Base-by-base conservation (phyloP, 1,140 invertebrate species). In the Trachelipus rathkii region DNA sequence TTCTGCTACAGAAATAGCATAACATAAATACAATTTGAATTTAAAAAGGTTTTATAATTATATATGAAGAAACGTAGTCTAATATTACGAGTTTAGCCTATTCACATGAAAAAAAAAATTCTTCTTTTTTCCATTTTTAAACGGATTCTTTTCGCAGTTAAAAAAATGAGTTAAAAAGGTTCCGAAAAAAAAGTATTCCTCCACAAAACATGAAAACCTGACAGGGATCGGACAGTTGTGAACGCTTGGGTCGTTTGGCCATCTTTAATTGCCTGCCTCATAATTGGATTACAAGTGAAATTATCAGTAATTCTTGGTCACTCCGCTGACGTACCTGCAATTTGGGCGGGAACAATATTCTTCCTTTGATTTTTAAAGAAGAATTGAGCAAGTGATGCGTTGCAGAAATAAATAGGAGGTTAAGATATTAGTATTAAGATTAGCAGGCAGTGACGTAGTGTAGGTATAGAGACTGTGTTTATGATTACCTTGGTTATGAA, bases 251-350 rank as follows among this genome's bases (percentile, higher is more conserved):
- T 60, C 33, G 33, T 33, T 33, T 33, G 33, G 33, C 33, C 33
- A 6, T 60, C 50, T 60, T 60, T 60, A 60, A 60, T 60, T 60
- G 50, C 50, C 50, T 60, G 1, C 3, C 8, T 60, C 19, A 15
- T 60, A 60, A 60, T 60, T 60, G 50, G 50, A 60, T 60, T 60
- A 60, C 50, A 60, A 60, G 50, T 60, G 50, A 60, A 60, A 60
- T 60, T 60, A 60, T 60, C 50, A 60, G 50, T 60, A 60, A 60
- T 60, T 15, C 50, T 19, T 60, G 50, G 50, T 60, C 50, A 19
- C 50, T 60, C 50, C 11, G 2, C 50, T 1, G 50, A 19, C 50
- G 19, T 60, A 60, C 50, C 50, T 60, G 50, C 50, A 60, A 60
- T 60, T 60, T 60, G 19, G 50, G 50, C 50, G 50, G 50, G 50